Evolutionary conservation across 1,140 invertebrate species (phyloP), one percentile per base, ranked within the genome.

Genomic region (Drosophila miranda): DNA sequence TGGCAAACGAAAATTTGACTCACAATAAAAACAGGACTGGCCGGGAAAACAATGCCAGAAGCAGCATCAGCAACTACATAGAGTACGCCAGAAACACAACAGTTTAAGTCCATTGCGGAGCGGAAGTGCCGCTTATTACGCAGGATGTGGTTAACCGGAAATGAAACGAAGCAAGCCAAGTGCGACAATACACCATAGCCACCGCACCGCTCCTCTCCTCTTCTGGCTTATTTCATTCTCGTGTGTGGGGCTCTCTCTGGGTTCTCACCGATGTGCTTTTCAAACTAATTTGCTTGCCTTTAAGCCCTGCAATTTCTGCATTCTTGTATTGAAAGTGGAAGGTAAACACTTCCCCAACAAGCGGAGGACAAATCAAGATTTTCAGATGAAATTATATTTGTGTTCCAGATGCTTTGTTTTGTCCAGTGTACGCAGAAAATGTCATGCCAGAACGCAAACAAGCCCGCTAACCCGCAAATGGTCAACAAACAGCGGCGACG

Each of bases 101-200:
- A 81, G 74, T 75, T 86, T 68, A 81, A 87, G 81, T 61, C 78
- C 61, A 68, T 56, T 77, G 75, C 23, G 58, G 51, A 64, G 77
- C 78, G 81, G 81, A 86, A 87, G 78, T 78, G 82, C 54, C 82
- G 81, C 81, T 86, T 86, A 86, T 86, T 86, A 86, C 82, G 81
- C 81, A 86, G 81, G 81, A 86, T 86, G 81, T 77, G 77, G 81
- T 87, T 86, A 86, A 81, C 82, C 81, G 81, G 81, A 86, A 86
- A 86, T 86, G 81, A 86, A 86, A 81, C 77, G 69, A 87, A 81
- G 50, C 70, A 87, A 86, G 45, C 81, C 81, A 86, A 81, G 68
- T 86, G 77, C 82, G 73, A 86, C 80, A 79, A 66, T 42, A 19
- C 45, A 41, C 43, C 60, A 50, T 50, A 46, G 64, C 13, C 53